phyloP scores from a whole-genome alignment of 2,113 vertebrate species.

The Cottus gobio region DNA sequence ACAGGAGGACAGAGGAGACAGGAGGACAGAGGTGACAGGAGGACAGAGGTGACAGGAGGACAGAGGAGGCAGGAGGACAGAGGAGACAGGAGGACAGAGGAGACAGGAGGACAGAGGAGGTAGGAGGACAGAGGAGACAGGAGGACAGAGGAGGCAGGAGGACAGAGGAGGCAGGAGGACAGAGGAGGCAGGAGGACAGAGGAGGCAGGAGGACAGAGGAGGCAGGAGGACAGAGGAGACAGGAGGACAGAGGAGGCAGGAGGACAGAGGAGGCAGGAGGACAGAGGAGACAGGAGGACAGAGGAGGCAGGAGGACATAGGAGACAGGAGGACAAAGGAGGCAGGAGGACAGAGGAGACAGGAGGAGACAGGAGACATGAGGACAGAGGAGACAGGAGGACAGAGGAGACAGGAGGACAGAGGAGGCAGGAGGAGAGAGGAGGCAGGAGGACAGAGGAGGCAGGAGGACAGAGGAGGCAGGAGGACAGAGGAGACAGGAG shows the following conservation, averaged over 20 bases:
- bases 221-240: conserved; percentile 1
- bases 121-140: conserved; percentile 10
- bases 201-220: conserved; percentile 12
- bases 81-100: conserved; percentile 8
- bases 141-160: conserved; percentile 2
- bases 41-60: conserved; percentile 2
- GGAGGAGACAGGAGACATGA: no score
- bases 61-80: neutral
- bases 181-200: neutral
- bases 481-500: conserved; percentile 2
- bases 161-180: neutral
- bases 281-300: neutral
- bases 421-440: no score
- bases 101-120: conserved; percentile 5
- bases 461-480: conserved; percentile 10
- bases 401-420: neutral
- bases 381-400: conserved; percentile 2
- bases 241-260: conserved; percentile 8
- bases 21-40: no score
- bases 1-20: conserved; percentile 4
- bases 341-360: conserved; percentile 4
- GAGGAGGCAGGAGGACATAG: no score
- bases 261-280: conserved; percentile 3
- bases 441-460: conserved; percentile 4
- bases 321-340: conserved; percentile 1